A percentile compares a stretch with the other conserved stretches of the same genome.
These are phyloP conservation scores for Sebastes oblongus DNA, from an alignment of 2,797 vertebrate genomes.

Conservation along the genomic window DNA sequence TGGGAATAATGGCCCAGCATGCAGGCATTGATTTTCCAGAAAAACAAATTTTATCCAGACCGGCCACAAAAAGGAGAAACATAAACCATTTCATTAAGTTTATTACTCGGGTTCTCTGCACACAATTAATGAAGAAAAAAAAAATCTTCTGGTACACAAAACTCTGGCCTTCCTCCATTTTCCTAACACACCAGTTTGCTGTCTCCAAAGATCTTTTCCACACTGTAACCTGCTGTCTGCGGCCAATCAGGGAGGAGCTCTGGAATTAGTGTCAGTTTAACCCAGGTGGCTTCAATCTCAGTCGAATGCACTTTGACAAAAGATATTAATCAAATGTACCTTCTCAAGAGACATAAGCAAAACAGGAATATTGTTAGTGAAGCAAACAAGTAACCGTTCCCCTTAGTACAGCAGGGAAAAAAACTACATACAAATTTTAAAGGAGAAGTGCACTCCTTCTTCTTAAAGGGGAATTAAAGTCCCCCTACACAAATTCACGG, in stretches of 20 bases:
- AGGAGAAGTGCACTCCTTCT: too few relatives aligned
- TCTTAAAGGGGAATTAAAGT: neutral
- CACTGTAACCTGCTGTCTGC: neutral
- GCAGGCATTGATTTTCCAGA: neutral
- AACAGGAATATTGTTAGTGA: neutral
- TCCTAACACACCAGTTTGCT: neutral
- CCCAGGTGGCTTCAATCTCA: neutral
- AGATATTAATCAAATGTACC: neutral
- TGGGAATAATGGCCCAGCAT: neutral
- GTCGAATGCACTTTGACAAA: neutral
- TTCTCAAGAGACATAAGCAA: neutral
- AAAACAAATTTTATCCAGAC: neutral
- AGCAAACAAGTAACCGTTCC: neutral
- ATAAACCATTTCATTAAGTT: neutral
- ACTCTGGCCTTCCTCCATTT: neutral
- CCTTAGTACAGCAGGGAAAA: too few relatives aligned
- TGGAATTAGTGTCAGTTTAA: neutral
- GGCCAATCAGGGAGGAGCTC: neutral
- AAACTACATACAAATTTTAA: accelerated
- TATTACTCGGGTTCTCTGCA: neutral
- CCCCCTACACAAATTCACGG: neutral
- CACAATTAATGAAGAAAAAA: neutral
- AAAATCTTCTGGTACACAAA: neutral
- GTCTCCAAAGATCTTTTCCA: neutral
- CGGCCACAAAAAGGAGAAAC: neutral